A percentile compares a stretch with the other conserved stretches of the same genome.
These are phyloP conservation scores for Latrodectus hesperus DNA, from an alignment of 2,888 invertebrate genomes.

Conservation along the genomic window DNA sequence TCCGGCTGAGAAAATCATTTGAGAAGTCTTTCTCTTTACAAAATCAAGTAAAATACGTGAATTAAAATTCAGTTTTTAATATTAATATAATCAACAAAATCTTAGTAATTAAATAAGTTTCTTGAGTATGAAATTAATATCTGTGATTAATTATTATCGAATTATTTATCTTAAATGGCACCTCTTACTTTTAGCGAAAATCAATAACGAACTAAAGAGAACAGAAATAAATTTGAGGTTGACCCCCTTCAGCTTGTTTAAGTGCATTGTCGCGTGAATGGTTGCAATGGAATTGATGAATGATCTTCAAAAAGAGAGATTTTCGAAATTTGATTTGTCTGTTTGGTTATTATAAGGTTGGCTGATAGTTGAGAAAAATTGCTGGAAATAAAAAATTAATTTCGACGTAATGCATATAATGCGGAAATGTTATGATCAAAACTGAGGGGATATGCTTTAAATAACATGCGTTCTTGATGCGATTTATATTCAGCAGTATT, in stretches of 20 bases:
- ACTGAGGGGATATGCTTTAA: slow-evolving; percentile 37
- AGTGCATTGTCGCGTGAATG: slow-evolving; percentile 55
- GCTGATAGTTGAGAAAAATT: slow-evolving; percentile 40
- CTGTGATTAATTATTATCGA: no score
- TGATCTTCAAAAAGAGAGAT: slow-evolving; percentile 61
- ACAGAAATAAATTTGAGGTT: slow-evolving; percentile 7
- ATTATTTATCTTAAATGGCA: no score
- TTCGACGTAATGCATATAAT: slow-evolving; percentile 37
- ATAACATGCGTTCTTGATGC: not conserved
- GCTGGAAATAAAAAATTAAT: slow-evolving; percentile 37
- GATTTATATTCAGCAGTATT: no score
- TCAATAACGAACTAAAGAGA: not conserved
- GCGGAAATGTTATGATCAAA: slow-evolving; percentile 38
- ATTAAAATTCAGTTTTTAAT: no score
- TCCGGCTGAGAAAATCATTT: no score
- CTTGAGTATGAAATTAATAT: no score
- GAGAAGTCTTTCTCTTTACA: no score
- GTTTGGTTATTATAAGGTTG: slow-evolving; percentile 36
- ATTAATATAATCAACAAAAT: no score
- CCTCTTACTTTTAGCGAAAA: no score
- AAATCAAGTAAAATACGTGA: no score
- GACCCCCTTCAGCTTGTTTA: slow-evolving; percentile 29
- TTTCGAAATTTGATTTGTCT: slow-evolving; percentile 59
- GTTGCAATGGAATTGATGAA: slow-evolving; percentile 59
- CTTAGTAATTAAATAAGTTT: no score